phyloP scores from a whole-genome alignment of 92 coral and sea anemone genomes.

The Metridium senile region DNA sequence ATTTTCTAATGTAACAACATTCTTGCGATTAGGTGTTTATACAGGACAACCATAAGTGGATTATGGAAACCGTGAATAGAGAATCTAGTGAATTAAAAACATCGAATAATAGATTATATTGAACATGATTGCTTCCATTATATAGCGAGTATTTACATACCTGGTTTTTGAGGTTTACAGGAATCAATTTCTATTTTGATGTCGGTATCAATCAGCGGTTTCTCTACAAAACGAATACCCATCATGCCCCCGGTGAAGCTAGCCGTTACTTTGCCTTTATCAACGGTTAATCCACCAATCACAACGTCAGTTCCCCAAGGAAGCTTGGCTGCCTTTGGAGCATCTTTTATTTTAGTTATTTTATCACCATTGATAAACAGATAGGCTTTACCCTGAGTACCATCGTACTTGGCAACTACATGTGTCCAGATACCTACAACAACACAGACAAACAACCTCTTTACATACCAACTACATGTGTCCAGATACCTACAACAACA shows the following conservation, averaged over 20 bases:
- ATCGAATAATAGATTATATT: too few species aligned
- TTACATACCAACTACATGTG: slow-evolving; percentile 64
- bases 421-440: slow-evolving; percentile 72
- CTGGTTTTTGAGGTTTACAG: slow-evolving; percentile 36
- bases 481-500: slow-evolving; percentile 57
- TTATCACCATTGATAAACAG: slow-evolving; percentile 69
- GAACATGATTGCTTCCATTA: too few species aligned
- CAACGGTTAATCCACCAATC: slow-evolving; percentile 53
- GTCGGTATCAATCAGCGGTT: slow-evolving; percentile 32
- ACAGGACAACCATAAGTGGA: too few species aligned
- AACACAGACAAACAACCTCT: background rate
- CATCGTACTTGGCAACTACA: slow-evolving; percentile 58
- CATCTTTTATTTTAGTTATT: slow-evolving; percentile 35
- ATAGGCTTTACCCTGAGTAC: slow-evolving; percentile 57
- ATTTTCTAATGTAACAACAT: too few species aligned
- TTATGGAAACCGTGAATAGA: too few species aligned
- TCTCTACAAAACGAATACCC: slow-evolving; percentile 38
- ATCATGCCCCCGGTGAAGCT: slow-evolving; percentile 41
- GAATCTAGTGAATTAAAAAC: too few species aligned
- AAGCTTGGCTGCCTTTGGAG: slow-evolving; percentile 46
- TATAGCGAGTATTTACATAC: background rate
- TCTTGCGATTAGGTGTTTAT: too few species aligned
- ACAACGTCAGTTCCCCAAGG: slow-evolving; percentile 57
- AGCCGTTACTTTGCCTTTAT: slow-evolving; percentile 23
- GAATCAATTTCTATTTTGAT: slow-evolving; percentile 3